Conservation (phyloP, 2,113 vertebrate genomes). For the Thomomys bottae region DNA sequence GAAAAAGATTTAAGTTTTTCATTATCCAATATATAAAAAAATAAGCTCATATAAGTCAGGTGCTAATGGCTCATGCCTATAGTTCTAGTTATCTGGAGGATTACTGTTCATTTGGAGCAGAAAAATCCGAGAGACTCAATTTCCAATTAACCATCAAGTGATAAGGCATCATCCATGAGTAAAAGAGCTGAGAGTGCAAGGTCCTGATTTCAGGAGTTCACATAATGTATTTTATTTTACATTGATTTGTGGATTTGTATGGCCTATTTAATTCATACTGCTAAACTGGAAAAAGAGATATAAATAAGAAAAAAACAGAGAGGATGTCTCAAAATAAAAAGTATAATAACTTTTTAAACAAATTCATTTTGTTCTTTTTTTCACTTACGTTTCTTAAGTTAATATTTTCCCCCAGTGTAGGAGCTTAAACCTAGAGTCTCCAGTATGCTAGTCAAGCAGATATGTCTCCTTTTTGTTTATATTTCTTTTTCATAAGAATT, state of each 20-base stretch:
- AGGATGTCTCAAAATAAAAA: neutral
- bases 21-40: neutral
- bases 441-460: neutral
- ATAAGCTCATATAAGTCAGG: neutral
- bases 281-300: neutral
- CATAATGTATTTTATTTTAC: too few relatives aligned
- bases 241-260: too few relatives aligned
- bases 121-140: too few relatives aligned
- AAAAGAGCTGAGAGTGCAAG: too few relatives aligned
- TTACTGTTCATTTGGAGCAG: too few relatives aligned
- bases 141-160: too few relatives aligned
- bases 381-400: neutral
- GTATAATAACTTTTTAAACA: neutral
- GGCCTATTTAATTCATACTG: neutral
- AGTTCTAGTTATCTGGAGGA: too few relatives aligned
- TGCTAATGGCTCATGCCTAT: too few relatives aligned
- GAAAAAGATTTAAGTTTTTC: neutral
- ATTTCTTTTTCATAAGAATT: constrained; percentile 24
- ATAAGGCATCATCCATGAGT: too few relatives aligned
- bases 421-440: neutral
- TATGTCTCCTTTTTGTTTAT: too few relatives aligned
- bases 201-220: too few relatives aligned
- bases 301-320: neutral
- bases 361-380: neutral
- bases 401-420: neutral